Base-by-base conservation (phyloP, 35 echinoderm and acorn worm species). In the Eucidaris tribuloides region DNA sequence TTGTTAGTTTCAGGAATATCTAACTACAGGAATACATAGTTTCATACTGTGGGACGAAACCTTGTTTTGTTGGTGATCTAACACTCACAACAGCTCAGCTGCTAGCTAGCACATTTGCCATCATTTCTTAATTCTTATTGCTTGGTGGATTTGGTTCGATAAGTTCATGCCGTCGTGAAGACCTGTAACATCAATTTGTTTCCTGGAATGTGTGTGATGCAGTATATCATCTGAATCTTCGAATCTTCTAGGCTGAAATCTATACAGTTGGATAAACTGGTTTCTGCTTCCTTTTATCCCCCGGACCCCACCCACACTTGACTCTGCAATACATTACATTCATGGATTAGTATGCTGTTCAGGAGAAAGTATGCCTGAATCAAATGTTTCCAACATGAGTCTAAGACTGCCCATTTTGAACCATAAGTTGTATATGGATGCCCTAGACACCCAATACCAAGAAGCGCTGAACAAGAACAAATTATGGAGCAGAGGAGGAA, bases 331-430 rank as follows among this genome's bases (percentile, higher is more conserved):
- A 3, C 1, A 23, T 59, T 28, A 23, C 1, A 60, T 23, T 7
- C 9, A 13, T 59, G 29, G 29, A 59, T 23, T 0, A 14, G n/a
- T 1, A 23, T 60, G 57, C 22, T n/a, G 30, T 60, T n/a, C 22
- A 15, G 13, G 30, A 23, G n/a, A 23, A 23, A 3, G 9, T 13
- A 0, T 23, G 30, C 57, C 9, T 29, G n/a, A 4, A 4, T 1
- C 29, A 42, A 42, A 36, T 42, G 40, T 84, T 29, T 27, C 5
- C 42, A 65, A 22, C 41, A 84, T 84, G 82, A 84, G 38, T 32
- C 60, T 87, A 24, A 78, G 65, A 59, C 46, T 87, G 27, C 84
- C 84, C n/a, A 79, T 87, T 32, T 58, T 87, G 2, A 87, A 87
- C 30, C 70, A 77, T 24, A 62, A 79, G 64, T 87, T 71, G 84